Evolutionary conservation across 2,797 vertebrate species (phyloP).

Genomic region (Trematocara caparti): DNA sequence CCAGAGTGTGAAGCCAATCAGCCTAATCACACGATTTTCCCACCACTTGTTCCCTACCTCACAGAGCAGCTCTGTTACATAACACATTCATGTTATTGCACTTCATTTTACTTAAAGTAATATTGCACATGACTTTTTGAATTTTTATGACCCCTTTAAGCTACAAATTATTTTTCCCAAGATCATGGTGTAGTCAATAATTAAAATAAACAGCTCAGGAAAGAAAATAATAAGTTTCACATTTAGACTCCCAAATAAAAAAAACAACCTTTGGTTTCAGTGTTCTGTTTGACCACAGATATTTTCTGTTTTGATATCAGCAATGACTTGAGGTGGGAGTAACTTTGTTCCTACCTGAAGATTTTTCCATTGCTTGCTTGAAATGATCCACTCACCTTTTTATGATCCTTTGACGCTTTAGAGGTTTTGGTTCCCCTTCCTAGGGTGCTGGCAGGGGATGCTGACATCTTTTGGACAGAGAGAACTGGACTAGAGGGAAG

Average conservation of each 20-base stretch:
- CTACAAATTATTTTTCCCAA: neutral
- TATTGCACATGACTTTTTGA: neutral
- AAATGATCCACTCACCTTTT: conserved; percentile 80
- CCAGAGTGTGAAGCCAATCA: neutral
- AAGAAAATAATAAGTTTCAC: neutral
- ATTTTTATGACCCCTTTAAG: neutral
- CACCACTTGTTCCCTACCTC: neutral
- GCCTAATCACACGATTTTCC: neutral
- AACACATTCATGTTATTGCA: neutral
- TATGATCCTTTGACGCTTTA: conserved; percentile 83
- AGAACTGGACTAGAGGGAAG: conserved; percentile 38
- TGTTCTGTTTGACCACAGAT: neutral
- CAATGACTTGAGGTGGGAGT: neutral
- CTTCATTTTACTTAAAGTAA: neutral
- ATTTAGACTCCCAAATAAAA: neutral
- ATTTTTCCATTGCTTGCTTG: neutral
- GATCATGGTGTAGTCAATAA: neutral
- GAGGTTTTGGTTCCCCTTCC: conserved; percentile 68
- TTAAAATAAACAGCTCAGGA: neutral
- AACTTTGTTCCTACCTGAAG: neutral
- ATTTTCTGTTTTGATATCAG: neutral
- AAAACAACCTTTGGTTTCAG: neutral
- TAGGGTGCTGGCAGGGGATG: conserved; percentile 67
- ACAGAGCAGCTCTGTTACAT: neutral
- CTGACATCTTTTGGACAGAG: conserved; percentile 78